Evolutionary conservation across 2,888 invertebrate genomes (phyloP), one percentile per base, ranked within the genome.

Genomic region (Folsomia manolachei): DNA sequence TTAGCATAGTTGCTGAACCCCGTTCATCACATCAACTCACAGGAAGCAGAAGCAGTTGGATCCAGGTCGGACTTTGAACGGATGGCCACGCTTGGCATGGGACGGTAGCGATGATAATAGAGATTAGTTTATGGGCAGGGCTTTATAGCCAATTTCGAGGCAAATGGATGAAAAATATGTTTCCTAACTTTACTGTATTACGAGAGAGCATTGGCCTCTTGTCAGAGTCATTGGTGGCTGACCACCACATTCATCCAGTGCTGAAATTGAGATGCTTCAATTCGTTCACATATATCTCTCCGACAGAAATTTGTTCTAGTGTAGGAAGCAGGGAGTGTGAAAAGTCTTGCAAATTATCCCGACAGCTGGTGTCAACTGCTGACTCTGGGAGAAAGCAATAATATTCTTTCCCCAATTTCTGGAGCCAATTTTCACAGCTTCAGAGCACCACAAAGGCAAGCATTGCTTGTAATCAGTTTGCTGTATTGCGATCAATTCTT

Each of bases 241-340:
- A 62, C 62, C 62, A 24, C 62, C 11, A n/a, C n/a, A n/a, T n/a
- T n/a, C n/a, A n/a, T n/a, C n/a, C n/a, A n/a, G n/a, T n/a, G n/a
- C n/a, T 62, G 62, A 62, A 62, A 62, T 62, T 62, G 62, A 62
- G 62, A 62, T n/a, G 62, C 62, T 60, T 51, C 51, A 51, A 51
- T 51, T 51, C 18, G 18, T 51, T 51, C 9, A 18, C 9, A 51
- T 11, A 51, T 9, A 51, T 51, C 18, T 18, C 9, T 51, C 51
- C 18, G 9, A 51, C 18, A 11, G 9, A 18, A 11, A 11, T 51
- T 51, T 51, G 56, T 56, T 7, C 56, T 56, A 56, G 21, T 56
- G 11, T n/a, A 19, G 19, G 4, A 7, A 56, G 7, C 21, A 56
- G 21, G 51, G 51, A 9, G 9, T 9, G 51, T 51, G 51, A 56